Evolutionary conservation across 2,888 invertebrate species (phyloP), one percentile per base, ranked within the genome.

Genomic region (Sphecodes monilicornis): DNA sequence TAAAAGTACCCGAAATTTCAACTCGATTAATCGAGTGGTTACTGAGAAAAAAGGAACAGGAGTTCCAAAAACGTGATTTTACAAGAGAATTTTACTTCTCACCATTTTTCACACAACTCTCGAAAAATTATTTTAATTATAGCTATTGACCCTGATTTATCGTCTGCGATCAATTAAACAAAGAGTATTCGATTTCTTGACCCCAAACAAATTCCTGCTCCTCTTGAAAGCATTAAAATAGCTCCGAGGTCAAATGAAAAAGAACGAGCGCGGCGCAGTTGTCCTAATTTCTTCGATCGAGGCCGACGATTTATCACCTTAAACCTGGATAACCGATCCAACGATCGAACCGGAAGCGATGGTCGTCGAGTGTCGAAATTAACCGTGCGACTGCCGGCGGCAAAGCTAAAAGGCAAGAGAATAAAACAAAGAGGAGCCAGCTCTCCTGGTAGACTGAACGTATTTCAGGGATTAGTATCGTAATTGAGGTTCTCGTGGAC

Each of bases 401-500:
- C 3, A 43, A 29, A 70, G 39, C 46, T 46, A 70, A 70, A 70
- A 70, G 70, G 70, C 46, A 70, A 43, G 46, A 5, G 46, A 46
- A 70, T 46, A 46, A 70, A 70, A 46, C 70, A 46, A 64, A 29
- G 46, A 70, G 32, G 22, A 46, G 18, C 46, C 29, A 18, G 18
- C 26, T 11, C 29, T 16, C 16, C 18, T 8, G 22, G 66, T 29
- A 70, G 57, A 68, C 50, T 43, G 60, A 66, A 69, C 81, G 72
- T 81, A 80, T 81, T 84, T 79, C 75, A 76, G 81, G 77, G 84
- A 86, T 86, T 83, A 86, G 69, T 46, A 50, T 32, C 60, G 77
- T 87, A 88, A 86, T 87, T 85, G 82, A 75, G 76, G 80, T 85
- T 76, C 77, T 70, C 72, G 75, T 64, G 41, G 74, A 50, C 64